phyloP scores from a whole-genome alignment of 2,888 invertebrate genomes.

The Trachelus tabidus region DNA sequence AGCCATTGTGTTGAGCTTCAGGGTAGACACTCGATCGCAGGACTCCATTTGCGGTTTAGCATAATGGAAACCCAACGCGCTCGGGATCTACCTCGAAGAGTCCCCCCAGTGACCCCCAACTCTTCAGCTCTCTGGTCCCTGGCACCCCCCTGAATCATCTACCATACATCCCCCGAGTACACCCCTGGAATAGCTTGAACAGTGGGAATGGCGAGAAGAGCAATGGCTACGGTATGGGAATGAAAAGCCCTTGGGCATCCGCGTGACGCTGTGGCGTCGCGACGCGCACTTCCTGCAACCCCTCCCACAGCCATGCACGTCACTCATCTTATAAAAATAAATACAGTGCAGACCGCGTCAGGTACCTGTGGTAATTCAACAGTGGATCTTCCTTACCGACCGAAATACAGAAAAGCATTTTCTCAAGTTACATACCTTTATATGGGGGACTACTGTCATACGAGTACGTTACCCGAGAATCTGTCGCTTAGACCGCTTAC shows the following conservation, averaged over 20 bases:
- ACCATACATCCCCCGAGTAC: not conserved
- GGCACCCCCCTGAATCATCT: slow-evolving; percentile 1
- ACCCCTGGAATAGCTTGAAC: not conserved
- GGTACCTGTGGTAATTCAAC: not conserved
- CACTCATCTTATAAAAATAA: slow-evolving; percentile 43
- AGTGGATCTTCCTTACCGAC: no score
- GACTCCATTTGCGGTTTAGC: slow-evolving; percentile 67
- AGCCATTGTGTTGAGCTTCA: slow-evolving; percentile 27
- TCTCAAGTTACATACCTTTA: no score
- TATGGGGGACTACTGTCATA: no score
- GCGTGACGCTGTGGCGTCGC: no score
- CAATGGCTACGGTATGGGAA: no score
- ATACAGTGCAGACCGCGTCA: slow-evolving; percentile 19
- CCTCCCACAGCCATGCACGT: slow-evolving; percentile 20
- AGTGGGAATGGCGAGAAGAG: no score
- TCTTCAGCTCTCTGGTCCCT: slow-evolving; percentile 12
- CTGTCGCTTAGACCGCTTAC: no score
- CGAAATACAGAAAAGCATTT: no score
- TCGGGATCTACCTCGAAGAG: slow-evolving; percentile 12
- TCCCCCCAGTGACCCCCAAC: slow-evolving; percentile 23
- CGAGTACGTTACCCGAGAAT: no score
- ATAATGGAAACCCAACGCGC: slow-evolving; percentile 65
- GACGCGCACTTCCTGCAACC: not conserved
- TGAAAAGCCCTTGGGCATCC: no score
- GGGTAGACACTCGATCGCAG: slow-evolving; percentile 64